A percentile compares a stretch with the other conserved stretches of the same genome.
Evolutionary conservation across 2,113 vertebrate species (phyloP).

Genomic region (Bujurquina vittata): DNA sequence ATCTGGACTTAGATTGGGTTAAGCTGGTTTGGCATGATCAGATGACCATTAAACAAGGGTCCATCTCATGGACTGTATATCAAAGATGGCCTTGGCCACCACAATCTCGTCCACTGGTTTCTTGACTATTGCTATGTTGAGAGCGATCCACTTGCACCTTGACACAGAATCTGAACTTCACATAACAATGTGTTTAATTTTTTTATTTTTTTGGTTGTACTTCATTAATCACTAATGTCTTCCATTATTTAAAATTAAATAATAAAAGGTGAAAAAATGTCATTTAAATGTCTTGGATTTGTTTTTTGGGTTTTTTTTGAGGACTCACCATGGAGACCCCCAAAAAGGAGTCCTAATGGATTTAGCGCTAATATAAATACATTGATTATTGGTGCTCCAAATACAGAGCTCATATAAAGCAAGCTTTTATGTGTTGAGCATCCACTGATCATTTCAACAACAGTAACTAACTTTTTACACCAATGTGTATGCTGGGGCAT

Average conservation of each 20-base stretch:
- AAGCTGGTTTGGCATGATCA: no score
- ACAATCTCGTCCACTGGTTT: no score
- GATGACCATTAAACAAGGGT: no score
- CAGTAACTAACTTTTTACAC: not conserved
- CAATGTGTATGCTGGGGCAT: not conserved
- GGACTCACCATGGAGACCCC: not conserved
- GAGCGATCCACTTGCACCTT: not conserved
- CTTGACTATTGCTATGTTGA: not conserved
- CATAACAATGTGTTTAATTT: not conserved
- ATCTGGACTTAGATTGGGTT: no score
- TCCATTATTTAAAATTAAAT: not conserved
- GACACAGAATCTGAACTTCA: not conserved
- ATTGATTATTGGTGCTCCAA: not conserved
- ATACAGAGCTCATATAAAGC: not conserved
- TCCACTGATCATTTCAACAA: not conserved
- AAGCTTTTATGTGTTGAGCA: not conserved
- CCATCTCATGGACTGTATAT: no score
- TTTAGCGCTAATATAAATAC: not conserved
- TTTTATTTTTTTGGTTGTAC: not conserved
- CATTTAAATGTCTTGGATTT: not conserved
- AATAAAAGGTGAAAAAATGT: not conserved
- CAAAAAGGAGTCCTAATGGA: not conserved
- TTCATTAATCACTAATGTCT: not conserved
- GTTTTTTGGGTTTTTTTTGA: not conserved
- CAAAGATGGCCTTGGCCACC: no score